A percentile compares a stretch with the other conserved stretches of the same genome.
These are phyloP conservation scores for Micropterix aruncella DNA, from an alignment of 2,888 invertebrate species.

Conservation along the genomic window DNA sequence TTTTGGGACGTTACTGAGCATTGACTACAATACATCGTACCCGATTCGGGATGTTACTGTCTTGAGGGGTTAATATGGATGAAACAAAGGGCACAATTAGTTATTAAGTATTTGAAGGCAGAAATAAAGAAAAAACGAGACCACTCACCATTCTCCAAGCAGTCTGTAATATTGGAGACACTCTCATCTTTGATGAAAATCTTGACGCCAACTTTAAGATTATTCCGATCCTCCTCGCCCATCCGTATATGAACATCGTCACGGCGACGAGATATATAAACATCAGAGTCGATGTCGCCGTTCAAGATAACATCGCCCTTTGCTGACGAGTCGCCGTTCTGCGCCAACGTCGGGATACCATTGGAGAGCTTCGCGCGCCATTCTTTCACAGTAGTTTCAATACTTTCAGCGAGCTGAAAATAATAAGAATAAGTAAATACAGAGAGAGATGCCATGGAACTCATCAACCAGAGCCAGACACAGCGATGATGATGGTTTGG, in stretches of 20 bases:
- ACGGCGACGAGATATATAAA: slow-evolving; percentile 41
- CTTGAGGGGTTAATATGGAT: too few relatives aligned
- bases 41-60: too few relatives aligned
- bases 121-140: not conserved
- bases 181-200: slow-evolving; percentile 66
- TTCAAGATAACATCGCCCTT: slow-evolving; percentile 11
- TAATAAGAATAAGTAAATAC: too few relatives aligned
- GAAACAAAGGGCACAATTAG: too few relatives aligned
- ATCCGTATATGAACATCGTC: slow-evolving; percentile 50
- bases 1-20: too few relatives aligned
- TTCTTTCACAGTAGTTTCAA: slow-evolving; percentile 32
- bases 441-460: too few relatives aligned
- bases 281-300: slow-evolving; percentile 23
- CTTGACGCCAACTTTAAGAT: slow-evolving; percentile 76
- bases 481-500: too few relatives aligned
- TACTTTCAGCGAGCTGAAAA: slow-evolving; percentile 34
- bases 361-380: slow-evolving; percentile 23
- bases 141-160: slow-evolving; percentile 55
- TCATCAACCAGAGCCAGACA: too few relatives aligned
- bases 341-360: slow-evolving; percentile 12
- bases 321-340: slow-evolving; percentile 19
- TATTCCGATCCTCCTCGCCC: slow-evolving; percentile 54
- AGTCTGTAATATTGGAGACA: slow-evolving; percentile 48
- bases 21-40: too few relatives aligned
- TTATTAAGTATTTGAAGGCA: slow-evolving; percentile 7